Base-by-base conservation (phyloP, 2,888 invertebrate species). In the Scelioninae gen. 1 region DNA sequence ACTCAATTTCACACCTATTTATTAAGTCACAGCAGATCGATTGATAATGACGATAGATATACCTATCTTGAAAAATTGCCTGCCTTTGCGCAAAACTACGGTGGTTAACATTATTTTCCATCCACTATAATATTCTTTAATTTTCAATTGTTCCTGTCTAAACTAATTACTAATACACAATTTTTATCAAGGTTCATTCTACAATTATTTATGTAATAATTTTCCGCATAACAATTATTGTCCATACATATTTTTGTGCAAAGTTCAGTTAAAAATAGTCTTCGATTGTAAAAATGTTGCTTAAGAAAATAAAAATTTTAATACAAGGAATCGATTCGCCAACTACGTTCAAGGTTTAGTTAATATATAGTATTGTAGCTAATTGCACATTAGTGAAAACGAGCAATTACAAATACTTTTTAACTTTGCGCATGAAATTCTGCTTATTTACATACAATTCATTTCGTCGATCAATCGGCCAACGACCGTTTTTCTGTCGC, bases 401-500 rank as follows among this genome's bases (percentile, higher is more conserved):
- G 62, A 69, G 32, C 40, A 69, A 77, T 69, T 77, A 69, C 38
- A 6, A 8, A n/a, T 13, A 15, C 55, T 55, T 53, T 69, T 47
- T 77, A 47, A 38, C 47, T 62, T 16, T 62, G 53, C 7, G 55
- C 77, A 76, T 76, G 75, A 58, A 65, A 58, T 40, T 31, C 32
- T 13, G 51, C 38, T 58, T 76, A 40, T 66, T 66, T 66, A n/a
- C 60, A 51, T 60, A 16, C 49, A 49, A 7, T 31, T 23, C 16
- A 15, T 56, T 38, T 68, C 31, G 45, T 16, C 53, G 40, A 74
- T 55, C 56, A 56, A 47, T 9, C 65, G 66, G 66, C 58, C 75
- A 58, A 66, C 23, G 74, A 76, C 75, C 66, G 75, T 65, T 76
- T 75, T 51, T 66, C 43, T 11, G 15, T 23, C 38, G 47, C 32